Evolutionary conservation across 2,888 invertebrate genomes (phyloP), one percentile per base, ranked within the genome.

Genomic region (Euphydryas editha): DNA sequence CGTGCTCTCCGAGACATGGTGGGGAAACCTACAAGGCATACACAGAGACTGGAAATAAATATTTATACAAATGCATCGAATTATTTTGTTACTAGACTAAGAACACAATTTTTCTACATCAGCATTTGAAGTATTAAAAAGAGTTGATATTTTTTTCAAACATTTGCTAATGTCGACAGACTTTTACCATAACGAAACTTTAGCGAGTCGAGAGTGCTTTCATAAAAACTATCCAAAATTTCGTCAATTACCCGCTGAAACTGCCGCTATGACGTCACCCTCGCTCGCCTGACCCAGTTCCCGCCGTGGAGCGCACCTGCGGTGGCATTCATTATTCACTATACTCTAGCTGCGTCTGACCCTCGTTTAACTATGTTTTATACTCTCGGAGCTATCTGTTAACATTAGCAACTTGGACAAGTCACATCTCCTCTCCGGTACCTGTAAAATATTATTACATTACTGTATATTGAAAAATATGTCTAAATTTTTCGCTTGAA

Each of bases 321-420:
- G 60, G 51, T 21, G 61, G 51, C 57, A 54, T 62, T 10, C 44
- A 62, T 66, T 66, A 66, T 62, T 58, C 51, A 46, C 57, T 21
- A 20, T 51, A 61, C 61, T 42, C 42, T 51, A 20, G 20, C 59
- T 46, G 20, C 17, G 20, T 55, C 55, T 47, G 47, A 47, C 47
- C 56, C 8, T 10, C 15, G 51, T n/a, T 24, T n/a, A 51, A 30
- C 21, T 51, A 30, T 24, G 18, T 24, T 51, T n/a, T 24, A 4
- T 7, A 8, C 7, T 13, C 15, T 7, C n/a, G 2, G 24, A 8
- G 11, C 0, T 51, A 51, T 24, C 24, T 47, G 24, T 24, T 30
- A n/a, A 24, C 7, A n/a, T 24, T 24, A 51, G 44, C n/a, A 15
- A 18, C 24, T n/a, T 30, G 24, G 8, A 7, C 8, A 30, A 17